Evolutionary conservation across 2,888 invertebrate genomes (phyloP), one percentile per base, ranked within the genome.

Genomic region (Eucera pruinosa): DNA sequence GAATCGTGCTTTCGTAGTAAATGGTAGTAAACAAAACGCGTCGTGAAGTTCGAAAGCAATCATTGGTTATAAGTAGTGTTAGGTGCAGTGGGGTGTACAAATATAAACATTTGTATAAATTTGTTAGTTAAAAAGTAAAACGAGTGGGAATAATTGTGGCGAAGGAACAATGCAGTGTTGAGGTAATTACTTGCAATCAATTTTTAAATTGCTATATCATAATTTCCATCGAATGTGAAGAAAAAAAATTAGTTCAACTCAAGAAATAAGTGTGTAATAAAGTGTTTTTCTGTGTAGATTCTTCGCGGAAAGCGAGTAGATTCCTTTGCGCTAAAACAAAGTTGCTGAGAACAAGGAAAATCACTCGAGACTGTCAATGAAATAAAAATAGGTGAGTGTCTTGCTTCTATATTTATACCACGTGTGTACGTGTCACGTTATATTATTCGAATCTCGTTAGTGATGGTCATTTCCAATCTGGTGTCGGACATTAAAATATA

Each of bases 401-500:
- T 74, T 43, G 9, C 6, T 41, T 55, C 25, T 65, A 47, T 61
- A 58, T 67, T 50, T 74, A 62, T 30, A 47, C 25, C 33, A 13
- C 45, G 45, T 23, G 27, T 50, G 45, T 33, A 36, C 23, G 54
- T 23, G 18, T 54, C 27, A 2, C 25, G 33, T 58, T 43, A 48
- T 33, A 41, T 65, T 57, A 76, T 54, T 64, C 65, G 65, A 66
- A 61, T 50, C 61, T 61, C 65, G 52, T 25, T 58, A 48, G 39
- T 41, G 30, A 68, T 52, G 61, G 55, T 60, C 66, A 62, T 70
- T 66, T 65, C 30, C 70, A 70, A 52, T 78, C 66, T 60, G 9
- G 61, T 54, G 50, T 55, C 48, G 2, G 25, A 50, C 13, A n/a
- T 7, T 20, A 43, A 55, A 0, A 13, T 33, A 48, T 48, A 43